A percentile compares a stretch with the other conserved stretches of the same genome.
These are phyloP conservation scores for Tapirus indicus DNA, from an alignment of 2,797 vertebrate genomes.

Conservation along the genomic window DNA sequence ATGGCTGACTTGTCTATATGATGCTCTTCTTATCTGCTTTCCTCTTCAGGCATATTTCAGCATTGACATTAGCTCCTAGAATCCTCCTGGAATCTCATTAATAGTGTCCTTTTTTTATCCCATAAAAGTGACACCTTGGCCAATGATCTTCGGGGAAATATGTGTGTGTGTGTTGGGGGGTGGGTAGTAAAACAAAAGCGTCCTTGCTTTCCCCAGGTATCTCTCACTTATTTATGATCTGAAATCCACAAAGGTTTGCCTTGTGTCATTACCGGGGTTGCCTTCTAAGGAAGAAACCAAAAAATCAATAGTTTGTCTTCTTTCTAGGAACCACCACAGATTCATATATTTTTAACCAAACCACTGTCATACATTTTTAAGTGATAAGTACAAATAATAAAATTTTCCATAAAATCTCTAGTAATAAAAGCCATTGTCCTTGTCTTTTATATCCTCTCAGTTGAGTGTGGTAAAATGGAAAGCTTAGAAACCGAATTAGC, in stretches of 20 bases:
- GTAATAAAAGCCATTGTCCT: not conserved
- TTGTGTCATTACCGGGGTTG: not conserved
- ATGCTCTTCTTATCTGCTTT: not conserved
- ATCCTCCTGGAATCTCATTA: not conserved
- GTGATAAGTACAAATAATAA: not conserved
- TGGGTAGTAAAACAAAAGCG: not conserved
- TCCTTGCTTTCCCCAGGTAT: not conserved
- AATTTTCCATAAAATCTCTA: not conserved
- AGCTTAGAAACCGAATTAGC: not conserved
- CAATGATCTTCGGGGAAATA: not conserved
- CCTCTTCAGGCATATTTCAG: not conserved
- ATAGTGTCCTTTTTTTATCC: not conserved
- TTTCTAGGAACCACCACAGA: not conserved
- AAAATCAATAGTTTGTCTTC: not conserved
- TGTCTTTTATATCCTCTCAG: not conserved
- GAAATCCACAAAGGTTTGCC: not conserved
- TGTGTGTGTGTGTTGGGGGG: accelerated
- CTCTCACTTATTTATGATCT: not conserved
- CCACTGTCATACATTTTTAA: not conserved
- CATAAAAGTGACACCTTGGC: not conserved
- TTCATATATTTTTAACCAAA: not conserved
- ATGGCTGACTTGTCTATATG: not conserved
- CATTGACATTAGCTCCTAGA: not conserved
- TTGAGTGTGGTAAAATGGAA: not conserved
- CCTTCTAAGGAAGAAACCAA: not conserved